Conservation (phyloP, 2,888 invertebrate species). For the Dynastes hyllus region DNA sequence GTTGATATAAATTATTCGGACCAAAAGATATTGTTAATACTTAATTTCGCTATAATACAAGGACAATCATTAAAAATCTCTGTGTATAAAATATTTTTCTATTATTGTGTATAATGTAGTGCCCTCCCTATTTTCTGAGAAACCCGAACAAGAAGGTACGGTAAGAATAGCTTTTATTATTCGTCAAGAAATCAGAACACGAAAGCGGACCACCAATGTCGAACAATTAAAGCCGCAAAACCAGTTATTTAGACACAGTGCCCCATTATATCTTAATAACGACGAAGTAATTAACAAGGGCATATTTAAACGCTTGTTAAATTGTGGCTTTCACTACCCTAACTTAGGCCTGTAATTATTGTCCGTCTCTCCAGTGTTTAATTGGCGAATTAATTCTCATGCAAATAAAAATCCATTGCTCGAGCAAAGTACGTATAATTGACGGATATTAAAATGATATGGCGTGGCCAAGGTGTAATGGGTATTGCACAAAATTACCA, state of each 20-base stretch:
- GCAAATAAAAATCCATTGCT: slow-evolving; percentile 16
- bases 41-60: too few relatives aligned
- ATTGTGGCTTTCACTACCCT: background rate
- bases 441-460: background rate
- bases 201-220: slow-evolving; percentile 26
- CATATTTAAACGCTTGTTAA: slow-evolving; percentile 18
- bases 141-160: too few relatives aligned
- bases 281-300: slow-evolving; percentile 21
- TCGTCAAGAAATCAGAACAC: too few relatives aligned
- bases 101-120: background rate
- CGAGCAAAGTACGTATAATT: slow-evolving; percentile 23
- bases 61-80: background rate
- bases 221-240: slow-evolving; percentile 16
- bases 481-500: background rate
- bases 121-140: background rate
- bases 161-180: too few relatives aligned
- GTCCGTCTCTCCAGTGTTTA: background rate
- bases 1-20: background rate
- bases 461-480: background rate
- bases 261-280: slow-evolving; percentile 20
- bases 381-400: slow-evolving; percentile 9
- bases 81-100: background rate
- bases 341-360: slow-evolving; percentile 2
- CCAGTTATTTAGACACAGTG: slow-evolving; percentile 21
- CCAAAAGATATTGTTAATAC: too few relatives aligned